Base-by-base conservation (phyloP, 1,140 invertebrate species). In the Megalonaias nervosa region DNA sequence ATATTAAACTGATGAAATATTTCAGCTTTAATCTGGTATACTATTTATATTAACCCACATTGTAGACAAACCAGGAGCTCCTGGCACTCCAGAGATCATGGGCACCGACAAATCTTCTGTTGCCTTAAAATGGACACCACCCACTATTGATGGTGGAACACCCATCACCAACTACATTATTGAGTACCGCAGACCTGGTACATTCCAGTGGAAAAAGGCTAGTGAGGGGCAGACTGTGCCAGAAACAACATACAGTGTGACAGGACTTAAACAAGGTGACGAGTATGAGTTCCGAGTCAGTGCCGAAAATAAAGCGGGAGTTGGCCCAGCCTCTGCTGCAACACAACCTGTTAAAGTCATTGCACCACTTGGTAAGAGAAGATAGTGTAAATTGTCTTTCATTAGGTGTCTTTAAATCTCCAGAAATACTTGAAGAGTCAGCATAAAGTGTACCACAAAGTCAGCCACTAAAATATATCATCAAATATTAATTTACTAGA, bases 161-260 rank as follows among this genome's bases (percentile, higher is more conserved):
- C 97, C 97, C 12, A 95, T 99, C 81, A 98, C 97, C 31, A 99
- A 98, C 90, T 99, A 99, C 90, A 94, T 99, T 68, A 95, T 99
- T 12, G 89, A 91, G 72, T 88, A 88, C 77, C 81, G 86, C 21
- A 80, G 77, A 15, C 67, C 69, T 21, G 84, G 84, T 64, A 75
- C 84, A 9, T 82, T 81, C 67, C 81, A 84, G 55, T 91, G 90
- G 90, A 82, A 73, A 1, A 75, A 78, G n/a, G 86, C 85, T 70
- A 89, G 85, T 71, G 82, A 83, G 21, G 80, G 76, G 23, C 17
- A 71, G 19, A 82, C 80, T 2, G 83, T 88, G 2, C 69, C 82
- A n/a, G 88, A 89, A 62, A 83, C 84, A 14, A 88, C 81, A 19
- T 88, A 84, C 77, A 88, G 95, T 0, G 96, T 98, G 0, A 95